Conservation (phyloP, 2,113 vertebrate genomes). For the Hydrochoerus hydrochaeris region DNA sequence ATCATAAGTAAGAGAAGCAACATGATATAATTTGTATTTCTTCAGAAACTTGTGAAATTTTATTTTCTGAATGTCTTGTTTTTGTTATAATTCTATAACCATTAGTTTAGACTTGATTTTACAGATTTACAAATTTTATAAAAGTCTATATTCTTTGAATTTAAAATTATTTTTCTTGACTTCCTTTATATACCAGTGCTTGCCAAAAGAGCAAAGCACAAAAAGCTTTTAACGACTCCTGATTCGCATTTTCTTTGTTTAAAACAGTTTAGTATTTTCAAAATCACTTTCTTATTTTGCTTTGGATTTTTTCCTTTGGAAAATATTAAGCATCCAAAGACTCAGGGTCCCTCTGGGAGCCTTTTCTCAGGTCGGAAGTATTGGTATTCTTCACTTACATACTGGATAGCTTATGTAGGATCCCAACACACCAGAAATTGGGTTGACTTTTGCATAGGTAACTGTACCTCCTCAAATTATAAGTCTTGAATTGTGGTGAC, state of each 20-base stretch:
- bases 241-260: constrained; percentile 29
- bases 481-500: background rate
- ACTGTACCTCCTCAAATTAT: background rate
- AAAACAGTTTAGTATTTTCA: constrained; percentile 27
- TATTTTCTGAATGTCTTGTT: background rate
- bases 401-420: background rate
- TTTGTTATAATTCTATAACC: background rate
- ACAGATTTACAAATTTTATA: background rate
- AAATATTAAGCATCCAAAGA: background rate
- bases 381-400: background rate
- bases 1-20: background rate
- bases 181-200: background rate
- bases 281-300: background rate
- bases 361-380: background rate
- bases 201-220: background rate
- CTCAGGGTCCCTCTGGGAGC: background rate
- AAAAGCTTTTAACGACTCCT: background rate
- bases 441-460: background rate
- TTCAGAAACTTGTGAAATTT: constrained; percentile 18
- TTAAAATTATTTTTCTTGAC: constrained; percentile 10
- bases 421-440: background rate
- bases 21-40: background rate
- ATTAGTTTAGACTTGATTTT: background rate
- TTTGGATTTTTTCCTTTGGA: background rate
- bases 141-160: background rate